Evolutionary conservation across 2,888 invertebrate genomes (phyloP).

Genomic region (Malthinus flaveolus): DNA sequence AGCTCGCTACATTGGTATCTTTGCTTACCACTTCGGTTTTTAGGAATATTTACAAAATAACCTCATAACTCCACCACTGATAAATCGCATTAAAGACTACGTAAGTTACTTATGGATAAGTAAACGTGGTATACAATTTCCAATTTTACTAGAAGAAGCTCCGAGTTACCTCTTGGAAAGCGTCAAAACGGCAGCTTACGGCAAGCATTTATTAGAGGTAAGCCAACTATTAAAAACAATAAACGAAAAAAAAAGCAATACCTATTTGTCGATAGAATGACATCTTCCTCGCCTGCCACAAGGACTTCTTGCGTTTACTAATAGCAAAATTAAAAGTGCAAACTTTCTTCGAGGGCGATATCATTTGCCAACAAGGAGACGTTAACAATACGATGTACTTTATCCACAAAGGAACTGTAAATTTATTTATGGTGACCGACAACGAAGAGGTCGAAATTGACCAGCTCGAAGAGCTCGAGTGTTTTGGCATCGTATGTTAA

Average conservation of each 20-base stretch:
- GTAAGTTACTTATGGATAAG: constrained; percentile 35
- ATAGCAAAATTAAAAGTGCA: constrained; percentile 29
- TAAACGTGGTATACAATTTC: constrained; percentile 36
- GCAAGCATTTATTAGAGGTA: constrained; percentile 36
- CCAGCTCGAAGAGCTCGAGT: constrained; percentile 32
- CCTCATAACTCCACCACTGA: constrained; percentile 31
- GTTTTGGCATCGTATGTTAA: constrained; percentile 29
- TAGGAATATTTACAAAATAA: constrained; percentile 34
- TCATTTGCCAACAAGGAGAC: constrained; percentile 39
- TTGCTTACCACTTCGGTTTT: background rate
- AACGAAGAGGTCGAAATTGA: constrained; percentile 35
- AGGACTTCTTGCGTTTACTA: constrained; percentile 37
- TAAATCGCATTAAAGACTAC: constrained; percentile 32
- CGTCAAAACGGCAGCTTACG: constrained; percentile 36
- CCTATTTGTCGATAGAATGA: constrained; percentile 23
- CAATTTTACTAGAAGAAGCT: constrained; percentile 31
- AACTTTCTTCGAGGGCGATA: constrained; percentile 33
- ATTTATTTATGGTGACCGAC: constrained; percentile 28
- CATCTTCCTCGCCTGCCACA: constrained; percentile 35
- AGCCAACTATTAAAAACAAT: background rate
- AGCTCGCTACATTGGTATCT: background rate
- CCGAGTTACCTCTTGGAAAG: constrained; percentile 34
- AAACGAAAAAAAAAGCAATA: background rate
- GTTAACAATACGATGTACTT: constrained; percentile 39
- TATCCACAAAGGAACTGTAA: constrained; percentile 34